Base-by-base conservation (phyloP, 2,888 invertebrate species). In the Elmis aenea region DNA sequence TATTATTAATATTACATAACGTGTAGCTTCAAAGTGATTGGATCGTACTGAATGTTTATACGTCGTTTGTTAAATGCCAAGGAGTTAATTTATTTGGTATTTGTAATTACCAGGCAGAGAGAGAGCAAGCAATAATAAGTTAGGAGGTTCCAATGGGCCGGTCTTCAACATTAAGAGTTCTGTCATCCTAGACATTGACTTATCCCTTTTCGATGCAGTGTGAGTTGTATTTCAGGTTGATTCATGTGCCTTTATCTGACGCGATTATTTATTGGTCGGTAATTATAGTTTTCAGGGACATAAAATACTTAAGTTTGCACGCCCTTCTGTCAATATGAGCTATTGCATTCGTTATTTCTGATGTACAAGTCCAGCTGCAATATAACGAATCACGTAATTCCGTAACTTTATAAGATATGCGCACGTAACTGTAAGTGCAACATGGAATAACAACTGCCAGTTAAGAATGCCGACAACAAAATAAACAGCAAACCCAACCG, bases 261-360 rank as follows among this genome's bases (percentile, higher is more conserved):
- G 47, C 47, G 47, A 54, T 56, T 55, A 57, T 57, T 57, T 57
- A 57, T 57, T 54, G 51, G 45, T 39, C 54, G 45, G 52, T 57
- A 57, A 57, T 57, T 57, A 57, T 57, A 56, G 55, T 51, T 52
- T 50, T 48, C 53, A 53, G 52, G 47, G 57, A 57, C 57, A 57
- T 57, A 56, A 57, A 56, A 57, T 55, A 56, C 51, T 43, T 43
- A 39, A 43, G 45, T 44, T 49, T 39, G 48, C 50, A 48, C 55
- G 49, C 52, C 51, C 48, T 49, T 50, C 50, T 48, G 48, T 46
- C 50, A 35, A 21, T 26, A 33, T 35, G 31, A 40, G 32, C 35
- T 40, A 32, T 40, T 40, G 34, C 35, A 20, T 35, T 40, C 24
- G 40, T 32, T 27, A 40, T 30, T 31, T 40, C 21, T 38, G 38